Percentiles rank a stretch among this genome's conserved stretches.
These are phyloP conservation scores for Drosophila ohnishii DNA, from an alignment of 1,140 invertebrate genomes.

Conservation along the genomic window DNA sequence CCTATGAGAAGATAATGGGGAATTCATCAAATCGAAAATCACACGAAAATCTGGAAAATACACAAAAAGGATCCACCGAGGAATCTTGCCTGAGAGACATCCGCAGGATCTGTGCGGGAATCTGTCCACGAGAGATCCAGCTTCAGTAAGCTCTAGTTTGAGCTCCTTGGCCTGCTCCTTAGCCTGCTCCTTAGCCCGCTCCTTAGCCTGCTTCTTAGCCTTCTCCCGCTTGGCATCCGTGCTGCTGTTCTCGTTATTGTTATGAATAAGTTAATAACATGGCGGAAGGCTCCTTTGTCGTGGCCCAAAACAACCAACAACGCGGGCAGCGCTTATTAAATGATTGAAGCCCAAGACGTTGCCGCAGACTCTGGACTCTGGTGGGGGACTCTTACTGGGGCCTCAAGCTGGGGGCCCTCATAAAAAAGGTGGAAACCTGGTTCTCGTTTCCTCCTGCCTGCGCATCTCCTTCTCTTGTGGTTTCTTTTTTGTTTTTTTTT, in stretches of 20 bases:
- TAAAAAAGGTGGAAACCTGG: conserved; percentile 70
- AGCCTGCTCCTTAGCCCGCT: too few species aligned
- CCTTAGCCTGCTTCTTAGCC: too few species aligned
- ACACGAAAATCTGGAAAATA: neutral
- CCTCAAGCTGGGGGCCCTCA: conserved; percentile 49
- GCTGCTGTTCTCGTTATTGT: conserved; percentile 55
- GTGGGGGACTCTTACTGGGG: neutral
- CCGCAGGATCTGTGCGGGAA: neutral
- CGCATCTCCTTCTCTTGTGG: conserved; percentile 19
- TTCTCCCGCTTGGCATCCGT: conserved; percentile 2
- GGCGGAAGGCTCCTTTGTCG: conserved; percentile 81
- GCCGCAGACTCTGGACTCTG: neutral
- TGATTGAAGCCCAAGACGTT: conserved; percentile 61
- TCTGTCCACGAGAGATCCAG: neutral
- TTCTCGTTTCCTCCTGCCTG: conserved; percentile 23
- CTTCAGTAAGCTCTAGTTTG: neutral
- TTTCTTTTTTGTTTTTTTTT: conserved; percentile 27
- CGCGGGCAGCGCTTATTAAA: conserved; percentile 72
- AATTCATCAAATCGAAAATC: neutral
- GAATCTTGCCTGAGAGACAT: neutral
- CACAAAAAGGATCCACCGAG: neutral
- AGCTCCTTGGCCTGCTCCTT: neutral
- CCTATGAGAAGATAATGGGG: too few species aligned
- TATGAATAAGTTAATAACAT: conserved; percentile 83
- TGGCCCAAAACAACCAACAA: conserved; percentile 52